phyloP scores from a whole-genome alignment of 1,140 invertebrate species.

The Chlorops oryzae region DNA sequence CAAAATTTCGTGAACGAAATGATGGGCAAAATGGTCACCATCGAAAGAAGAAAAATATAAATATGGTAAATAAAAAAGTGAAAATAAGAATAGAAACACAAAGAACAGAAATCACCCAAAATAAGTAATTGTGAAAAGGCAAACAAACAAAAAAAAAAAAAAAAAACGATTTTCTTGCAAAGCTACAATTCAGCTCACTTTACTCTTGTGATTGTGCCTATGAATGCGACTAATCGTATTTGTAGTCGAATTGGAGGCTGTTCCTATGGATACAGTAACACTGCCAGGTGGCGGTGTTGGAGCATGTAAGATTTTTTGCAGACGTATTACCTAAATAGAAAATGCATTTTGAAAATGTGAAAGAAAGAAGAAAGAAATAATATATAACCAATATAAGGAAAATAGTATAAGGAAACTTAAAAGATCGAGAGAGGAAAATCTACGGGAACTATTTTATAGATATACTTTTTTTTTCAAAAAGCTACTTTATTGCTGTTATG shows the following conservation, averaged over 20 bases:
- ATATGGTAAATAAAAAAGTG: background rate
- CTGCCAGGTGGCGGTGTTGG: constrained; percentile 39
- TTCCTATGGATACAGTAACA: constrained; percentile 46
- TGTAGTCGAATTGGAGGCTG: constrained; percentile 43
- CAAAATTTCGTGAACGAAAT: no score
- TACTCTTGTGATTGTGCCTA: constrained; percentile 46
- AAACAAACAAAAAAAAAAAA: background rate
- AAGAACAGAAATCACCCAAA: background rate
- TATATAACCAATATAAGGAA: background rate
- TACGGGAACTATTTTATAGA: constrained; percentile 1
- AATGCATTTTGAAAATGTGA: constrained; percentile 5
- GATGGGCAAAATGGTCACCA: no score
- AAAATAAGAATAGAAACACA: background rate
- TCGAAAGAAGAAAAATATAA: no score
- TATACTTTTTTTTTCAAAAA: constrained; percentile 2
- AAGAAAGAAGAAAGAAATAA: constrained; percentile 2
- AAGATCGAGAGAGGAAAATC: background rate
- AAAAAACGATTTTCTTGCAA: background rate
- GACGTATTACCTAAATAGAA: constrained; percentile 42
- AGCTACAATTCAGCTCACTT: no score
- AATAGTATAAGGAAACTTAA: constrained; percentile 2
- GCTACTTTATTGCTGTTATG: no score
- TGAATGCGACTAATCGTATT: constrained; percentile 48
- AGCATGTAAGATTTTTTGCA: constrained; percentile 47
- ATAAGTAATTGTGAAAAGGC: background rate